Base-by-base conservation (phyloP, 2,888 invertebrate genomes). In the Sminthurinus aureus region DNA sequence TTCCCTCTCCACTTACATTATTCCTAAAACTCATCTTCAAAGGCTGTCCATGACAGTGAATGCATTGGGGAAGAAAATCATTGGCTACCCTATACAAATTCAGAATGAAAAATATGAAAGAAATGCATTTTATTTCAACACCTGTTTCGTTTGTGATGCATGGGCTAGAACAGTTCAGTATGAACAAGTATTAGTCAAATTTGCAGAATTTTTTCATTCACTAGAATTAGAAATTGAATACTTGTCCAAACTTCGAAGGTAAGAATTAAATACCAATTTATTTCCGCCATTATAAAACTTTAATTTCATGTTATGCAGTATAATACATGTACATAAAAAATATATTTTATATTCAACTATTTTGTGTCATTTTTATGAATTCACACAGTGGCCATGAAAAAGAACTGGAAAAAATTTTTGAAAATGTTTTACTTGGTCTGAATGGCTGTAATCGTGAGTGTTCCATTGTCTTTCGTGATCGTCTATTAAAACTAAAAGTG, bases 51-150 rank as follows among this genome's bases (percentile, higher is more conserved):
- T 98, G 90, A 98, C 97, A 11, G 95, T 98, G 93, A 95, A 95
- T 69, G 92, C 94, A 0, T 91, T 93, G 51, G 95, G 96, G 51
- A 94, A 95, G 89, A 98, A 98, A 91, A 96, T 98, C 87, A 93
- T 98, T 20, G 98, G 98, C 0, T 98, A 96, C 90, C 98, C 98
- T 0, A 95, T 98, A 69, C 93, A 95, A 86, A 97, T 98, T 84
- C 95, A 96, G 89, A 94, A 95, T 90, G 93, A 95, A 79, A 95
- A 96, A 89, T 98, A 98, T 91, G 94, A 94, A 18, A 92, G 98
- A 81, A 98, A 98, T 91, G 96, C 96, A n/a, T 96, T 96, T 89
- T 94, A 97, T 85, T 98, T 98, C 91, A 98, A 98, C 91, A 91
- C 97, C 52, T 98, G 98, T 90, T 97, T 98, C 90, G 97, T 98